These are phyloP conservation scores for Pseudochirops corinnae DNA, from an alignment of 2,797 vertebrate genomes.

Conservation along the genomic window DNA sequence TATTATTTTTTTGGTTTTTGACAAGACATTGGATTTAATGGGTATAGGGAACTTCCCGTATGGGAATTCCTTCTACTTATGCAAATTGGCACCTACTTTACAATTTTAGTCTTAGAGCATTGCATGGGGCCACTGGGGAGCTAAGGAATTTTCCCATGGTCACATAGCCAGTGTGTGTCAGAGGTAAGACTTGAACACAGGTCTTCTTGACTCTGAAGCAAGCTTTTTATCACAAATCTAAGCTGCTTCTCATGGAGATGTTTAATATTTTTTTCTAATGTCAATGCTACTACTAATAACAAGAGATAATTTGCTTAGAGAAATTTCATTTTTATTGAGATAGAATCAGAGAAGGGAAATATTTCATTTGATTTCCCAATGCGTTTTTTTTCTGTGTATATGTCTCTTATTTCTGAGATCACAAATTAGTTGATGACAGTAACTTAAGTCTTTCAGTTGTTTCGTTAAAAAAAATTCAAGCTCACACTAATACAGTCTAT, in stretches of 20 bases:
- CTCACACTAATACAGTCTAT: neutral
- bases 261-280: neutral
- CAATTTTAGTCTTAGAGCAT: neutral
- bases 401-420: neutral
- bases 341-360: neutral
- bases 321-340: neutral
- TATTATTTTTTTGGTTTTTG: neutral
- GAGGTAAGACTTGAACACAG: neutral
- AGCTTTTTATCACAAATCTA: neutral
- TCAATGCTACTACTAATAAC: neutral
- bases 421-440: constrained; percentile 5
- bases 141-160: neutral
- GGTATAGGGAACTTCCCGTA: neutral
- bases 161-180: neutral
- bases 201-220: neutral
- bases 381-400: neutral
- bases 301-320: neutral
- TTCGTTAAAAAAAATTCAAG: constrained; percentile 25
- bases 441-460: neutral
- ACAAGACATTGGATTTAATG: neutral
- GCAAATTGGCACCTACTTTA: neutral
- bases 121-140: neutral
- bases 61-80: neutral
- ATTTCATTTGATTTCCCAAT: neutral
- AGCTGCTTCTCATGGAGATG: neutral